These are phyloP conservation scores for Brachypodius melanocephalos DNA, from an alignment of 2,113 vertebrate species.

Conservation along the genomic window DNA sequence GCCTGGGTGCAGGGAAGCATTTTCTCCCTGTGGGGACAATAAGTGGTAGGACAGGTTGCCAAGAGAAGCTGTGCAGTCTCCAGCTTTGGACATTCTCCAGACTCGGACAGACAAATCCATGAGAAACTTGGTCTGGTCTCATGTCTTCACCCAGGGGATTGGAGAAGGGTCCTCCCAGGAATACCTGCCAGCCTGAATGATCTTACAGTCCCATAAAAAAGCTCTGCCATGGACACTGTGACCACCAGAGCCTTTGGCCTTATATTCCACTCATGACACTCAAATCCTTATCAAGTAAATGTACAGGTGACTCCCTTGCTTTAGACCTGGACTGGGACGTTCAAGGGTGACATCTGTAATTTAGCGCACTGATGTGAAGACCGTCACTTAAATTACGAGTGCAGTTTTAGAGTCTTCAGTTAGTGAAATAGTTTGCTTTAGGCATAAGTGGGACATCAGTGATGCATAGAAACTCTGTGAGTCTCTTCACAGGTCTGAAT, in stretches of 20 bases:
- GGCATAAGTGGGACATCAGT: not conserved
- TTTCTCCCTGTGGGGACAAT: not conserved
- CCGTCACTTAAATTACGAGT: not conserved
- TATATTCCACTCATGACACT: not conserved
- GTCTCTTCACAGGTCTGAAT: not conserved
- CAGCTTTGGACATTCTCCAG: not conserved
- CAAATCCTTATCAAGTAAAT: not conserved
- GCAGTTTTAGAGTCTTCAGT: not conserved
- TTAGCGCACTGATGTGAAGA: not conserved
- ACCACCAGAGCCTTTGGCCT: not conserved
- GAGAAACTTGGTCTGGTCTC: not conserved
- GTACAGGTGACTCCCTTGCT: not conserved
- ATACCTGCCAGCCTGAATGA: not conserved
- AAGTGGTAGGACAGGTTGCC: not conserved
- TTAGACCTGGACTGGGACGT: not conserved
- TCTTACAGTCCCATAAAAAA: not conserved
- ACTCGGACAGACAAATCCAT: not conserved
- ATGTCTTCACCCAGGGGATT: not conserved
- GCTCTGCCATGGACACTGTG: not conserved
- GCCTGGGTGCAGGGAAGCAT: not conserved
- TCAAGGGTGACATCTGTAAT: not conserved
- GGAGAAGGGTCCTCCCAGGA: not conserved
- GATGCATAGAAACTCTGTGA: not conserved
- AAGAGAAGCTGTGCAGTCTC: not conserved
- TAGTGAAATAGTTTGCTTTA: not conserved